Base-by-base conservation (phyloP, 1,140 invertebrate genomes). In the Papilio xuthus region DNA sequence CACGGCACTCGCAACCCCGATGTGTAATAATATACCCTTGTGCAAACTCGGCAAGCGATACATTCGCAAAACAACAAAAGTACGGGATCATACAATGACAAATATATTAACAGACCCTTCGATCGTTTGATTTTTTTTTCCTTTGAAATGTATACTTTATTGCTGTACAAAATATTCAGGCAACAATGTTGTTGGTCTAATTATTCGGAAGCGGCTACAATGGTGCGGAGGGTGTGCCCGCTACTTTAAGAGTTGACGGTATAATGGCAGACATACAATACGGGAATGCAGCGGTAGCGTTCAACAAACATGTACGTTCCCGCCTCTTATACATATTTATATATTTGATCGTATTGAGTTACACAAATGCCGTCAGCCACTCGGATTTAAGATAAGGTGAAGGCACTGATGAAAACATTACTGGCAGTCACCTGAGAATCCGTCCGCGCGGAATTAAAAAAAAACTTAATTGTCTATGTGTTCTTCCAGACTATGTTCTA, bases 311-410 rank as follows among this genome's bases (percentile, higher is more conserved):
- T 78, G 81, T 81, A 77, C 81, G 81, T 72, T 83, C 88, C 41
- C 88, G 90, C 90, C 86, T 82, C 85, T 90, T 84, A 92, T 93
- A 90, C 88, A 92, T 93, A 93, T 93, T 92, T 90, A 92, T 87
- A 89, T 76, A 74, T 53, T 71, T 71, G 4, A 18, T 15, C 72
- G 71, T 78, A 70, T 81, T 83, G 74, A 83, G 80, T 82, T 80
- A 79, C 80, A 80, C 82, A 82, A 85, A 82, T 81, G 78, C 71
- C 50, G 15, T 53, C 50, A 53, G 50, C n/a, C 77, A 79, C 80
- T 81, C 80, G 81, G 82, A 78, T 79, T 50, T 77, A 79, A 60
- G 37, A 37, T 76, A 37, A 37, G 32, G 60, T 74, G 63, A 67
- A 50, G 41, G 56, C 47, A 69, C 47, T 7, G 37, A 44, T 18